Percentiles rank a stretch among this genome's conserved stretches.
Evolutionary conservation across 2,888 invertebrate species (phyloP).

Genomic region (Parnassius mnemosyne): DNA sequence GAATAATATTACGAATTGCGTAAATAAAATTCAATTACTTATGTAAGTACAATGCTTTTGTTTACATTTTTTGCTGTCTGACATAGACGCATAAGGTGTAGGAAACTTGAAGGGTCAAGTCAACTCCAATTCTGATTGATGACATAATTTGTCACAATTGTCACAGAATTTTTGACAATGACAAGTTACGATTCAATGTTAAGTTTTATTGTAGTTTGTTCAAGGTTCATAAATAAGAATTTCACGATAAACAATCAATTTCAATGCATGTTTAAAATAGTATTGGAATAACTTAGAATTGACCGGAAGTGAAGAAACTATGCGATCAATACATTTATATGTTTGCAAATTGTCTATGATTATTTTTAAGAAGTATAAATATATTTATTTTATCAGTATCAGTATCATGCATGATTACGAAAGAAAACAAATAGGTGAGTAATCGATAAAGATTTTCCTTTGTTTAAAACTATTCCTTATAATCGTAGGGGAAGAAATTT

Average conservation of each 20-base stretch:
- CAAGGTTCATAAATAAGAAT: too few relatives aligned
- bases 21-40: too few relatives aligned
- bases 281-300: constrained; percentile 36
- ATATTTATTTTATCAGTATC: too few relatives aligned
- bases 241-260: background rate
- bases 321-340: constrained; percentile 40
- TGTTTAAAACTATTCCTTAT: too few relatives aligned
- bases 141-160: constrained; percentile 38
- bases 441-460: too few relatives aligned
- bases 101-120: background rate
- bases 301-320: constrained; percentile 39
- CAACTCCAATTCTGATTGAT: constrained; percentile 10
- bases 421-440: too few relatives aligned
- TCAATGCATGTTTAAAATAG: background rate
- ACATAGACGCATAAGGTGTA: background rate
- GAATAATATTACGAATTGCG: too few relatives aligned
- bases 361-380: background rate
- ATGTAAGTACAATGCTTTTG: too few relatives aligned
- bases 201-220: background rate
- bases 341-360: constrained; percentile 28
- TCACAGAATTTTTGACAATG: constrained; percentile 39
- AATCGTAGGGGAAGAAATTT: too few relatives aligned
- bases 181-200: constrained; percentile 29
- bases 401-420: too few relatives aligned
- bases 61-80: too few relatives aligned